Conservation (phyloP, 2,888 invertebrate species). For the Deroplatys truncata region DNA sequence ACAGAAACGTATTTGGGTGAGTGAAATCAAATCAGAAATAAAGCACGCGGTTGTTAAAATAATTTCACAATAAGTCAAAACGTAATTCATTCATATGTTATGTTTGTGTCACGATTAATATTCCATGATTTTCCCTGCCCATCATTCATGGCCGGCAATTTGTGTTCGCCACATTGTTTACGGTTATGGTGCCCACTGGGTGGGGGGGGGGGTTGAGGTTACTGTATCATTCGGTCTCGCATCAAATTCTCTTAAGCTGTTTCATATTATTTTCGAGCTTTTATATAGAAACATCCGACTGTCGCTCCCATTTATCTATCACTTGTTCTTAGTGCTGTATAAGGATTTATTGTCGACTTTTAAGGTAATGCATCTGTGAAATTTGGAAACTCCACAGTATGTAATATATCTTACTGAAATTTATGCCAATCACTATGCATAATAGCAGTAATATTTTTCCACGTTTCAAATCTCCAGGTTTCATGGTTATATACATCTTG, state of each 20-base stretch:
- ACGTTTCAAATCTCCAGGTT: too few relatives aligned
- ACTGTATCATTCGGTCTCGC: background rate
- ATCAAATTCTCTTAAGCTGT: background rate
- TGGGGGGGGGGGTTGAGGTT: background rate
- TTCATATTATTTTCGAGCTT: background rate
- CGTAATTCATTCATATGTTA: background rate
- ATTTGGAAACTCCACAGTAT: too few relatives aligned
- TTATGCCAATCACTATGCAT: too few relatives aligned
- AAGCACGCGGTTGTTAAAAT: background rate
- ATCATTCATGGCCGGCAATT: background rate
- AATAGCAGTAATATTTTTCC: too few relatives aligned
- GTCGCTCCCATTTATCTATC: too few relatives aligned
- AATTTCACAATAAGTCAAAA: background rate
- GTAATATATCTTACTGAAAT: too few relatives aligned
- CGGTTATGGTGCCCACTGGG: background rate
- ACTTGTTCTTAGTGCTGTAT: too few relatives aligned
- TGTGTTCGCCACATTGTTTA: background rate
- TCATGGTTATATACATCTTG: too few relatives aligned
- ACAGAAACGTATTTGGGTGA: background rate
- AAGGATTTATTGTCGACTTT: too few relatives aligned
- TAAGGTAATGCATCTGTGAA: too few relatives aligned
- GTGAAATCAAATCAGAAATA: background rate
- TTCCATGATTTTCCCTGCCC: background rate
- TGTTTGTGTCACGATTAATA: background rate
- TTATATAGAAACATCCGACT: background rate